These are phyloP conservation scores for Cerastis leucographa DNA, from an alignment of 2,888 invertebrate genomes.

Conservation along the genomic window DNA sequence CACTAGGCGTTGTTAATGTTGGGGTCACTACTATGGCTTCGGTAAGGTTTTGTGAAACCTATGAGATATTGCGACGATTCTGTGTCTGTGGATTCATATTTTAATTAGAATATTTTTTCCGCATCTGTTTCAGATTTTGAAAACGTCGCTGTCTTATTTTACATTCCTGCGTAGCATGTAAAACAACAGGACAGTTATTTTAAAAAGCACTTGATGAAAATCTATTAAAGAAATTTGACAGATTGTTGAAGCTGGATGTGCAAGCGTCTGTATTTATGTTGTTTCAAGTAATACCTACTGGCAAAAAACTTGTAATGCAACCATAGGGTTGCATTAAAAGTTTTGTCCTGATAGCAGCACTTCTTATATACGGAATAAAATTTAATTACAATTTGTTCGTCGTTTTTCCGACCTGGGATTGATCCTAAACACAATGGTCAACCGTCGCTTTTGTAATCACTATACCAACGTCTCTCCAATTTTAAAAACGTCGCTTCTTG, in stretches of 20 bases:
- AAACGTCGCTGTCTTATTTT: conserved; percentile 69
- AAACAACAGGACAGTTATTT: neutral
- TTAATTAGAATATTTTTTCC: neutral
- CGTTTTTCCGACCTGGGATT: too few relatives aligned
- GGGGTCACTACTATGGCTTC: conserved; percentile 74
- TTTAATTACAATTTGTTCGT: neutral
- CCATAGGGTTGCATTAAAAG: too few relatives aligned
- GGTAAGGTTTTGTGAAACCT: conserved; percentile 54
- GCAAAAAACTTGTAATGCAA: too few relatives aligned
- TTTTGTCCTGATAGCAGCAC: too few relatives aligned
- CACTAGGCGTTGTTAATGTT: conserved; percentile 67
- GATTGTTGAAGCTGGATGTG: too few relatives aligned
- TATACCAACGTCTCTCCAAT: neutral
- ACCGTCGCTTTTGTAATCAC: neutral
- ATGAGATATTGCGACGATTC: neutral
- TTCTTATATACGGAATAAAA: too few relatives aligned
- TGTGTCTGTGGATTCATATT: neutral
- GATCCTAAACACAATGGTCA: neutral
- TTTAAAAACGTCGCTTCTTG: neutral
- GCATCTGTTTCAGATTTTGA: conserved; percentile 67
- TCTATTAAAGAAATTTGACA: too few relatives aligned
- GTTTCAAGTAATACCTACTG: too few relatives aligned
- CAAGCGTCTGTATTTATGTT: too few relatives aligned
- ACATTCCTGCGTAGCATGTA: conserved; percentile 53
- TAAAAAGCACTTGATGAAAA: neutral